Evolutionary conservation across 2,888 invertebrate genomes (phyloP).

Genomic region (Drosophila kokeensis): DNA sequence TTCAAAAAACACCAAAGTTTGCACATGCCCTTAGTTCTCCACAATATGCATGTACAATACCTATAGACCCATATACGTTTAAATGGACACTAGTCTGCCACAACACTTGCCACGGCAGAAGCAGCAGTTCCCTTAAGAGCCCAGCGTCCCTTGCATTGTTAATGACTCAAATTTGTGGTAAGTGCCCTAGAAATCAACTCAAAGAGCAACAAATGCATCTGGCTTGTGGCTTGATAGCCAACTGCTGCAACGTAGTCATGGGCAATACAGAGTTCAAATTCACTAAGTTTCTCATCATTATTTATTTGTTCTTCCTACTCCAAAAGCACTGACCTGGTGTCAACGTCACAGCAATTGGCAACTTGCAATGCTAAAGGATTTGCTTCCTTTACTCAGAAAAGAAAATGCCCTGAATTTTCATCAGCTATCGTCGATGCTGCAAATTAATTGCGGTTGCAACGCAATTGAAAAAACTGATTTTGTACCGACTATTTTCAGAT

Average conservation of each 20-base stretch:
- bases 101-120: slow-evolving; percentile 21
- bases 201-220: slow-evolving; percentile 12
- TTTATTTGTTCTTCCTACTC: not conserved
- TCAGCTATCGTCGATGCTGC: no score
- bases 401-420: not conserved
- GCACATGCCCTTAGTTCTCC: slow-evolving; percentile 6
- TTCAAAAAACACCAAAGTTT: slow-evolving; percentile 58
- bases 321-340: not conserved
- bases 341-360: not conserved
- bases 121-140: slow-evolving; percentile 26
- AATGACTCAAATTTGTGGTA: slow-evolving; percentile 64
- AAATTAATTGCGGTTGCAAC: no score
- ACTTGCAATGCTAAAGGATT: not conserved
- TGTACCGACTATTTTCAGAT: no score
- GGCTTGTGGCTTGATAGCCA: slow-evolving; percentile 5
- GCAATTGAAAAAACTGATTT: no score
- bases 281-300: not conserved
- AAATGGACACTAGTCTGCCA: not conserved
- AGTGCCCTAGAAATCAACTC: slow-evolving; percentile 44
- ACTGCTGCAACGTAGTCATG: not conserved
- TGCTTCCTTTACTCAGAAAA: not conserved
- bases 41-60: not conserved
- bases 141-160: slow-evolving; percentile 64
- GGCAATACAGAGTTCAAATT: not conserved
- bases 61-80: not conserved